phyloP scores from a whole-genome alignment of 2,888 invertebrate genomes.

The Drosophila kuntzei region DNA sequence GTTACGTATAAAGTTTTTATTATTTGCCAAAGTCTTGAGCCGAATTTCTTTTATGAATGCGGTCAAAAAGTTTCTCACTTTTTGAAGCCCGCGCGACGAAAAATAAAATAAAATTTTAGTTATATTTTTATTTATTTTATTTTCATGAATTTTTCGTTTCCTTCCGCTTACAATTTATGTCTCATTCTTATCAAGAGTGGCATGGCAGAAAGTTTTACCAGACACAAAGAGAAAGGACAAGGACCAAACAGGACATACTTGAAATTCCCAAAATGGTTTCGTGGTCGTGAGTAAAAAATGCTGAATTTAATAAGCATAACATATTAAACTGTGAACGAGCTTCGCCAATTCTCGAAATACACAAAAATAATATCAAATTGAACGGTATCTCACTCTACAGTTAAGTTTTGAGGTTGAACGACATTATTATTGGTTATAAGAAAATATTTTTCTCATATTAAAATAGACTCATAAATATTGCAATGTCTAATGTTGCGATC shows the following conservation, averaged over 20 bases:
- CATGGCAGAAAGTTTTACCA: conserved; percentile 42
- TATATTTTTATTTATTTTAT: conserved; percentile 59
- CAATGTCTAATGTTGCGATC: background rate
- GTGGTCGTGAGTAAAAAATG: conserved; percentile 42
- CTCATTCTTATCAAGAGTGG: conserved; percentile 67
- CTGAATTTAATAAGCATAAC: conserved; percentile 62
- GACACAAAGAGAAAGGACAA: conserved; percentile 18
- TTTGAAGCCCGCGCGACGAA: conserved; percentile 29
- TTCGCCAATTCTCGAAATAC: conserved; percentile 14
- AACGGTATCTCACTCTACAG: background rate
- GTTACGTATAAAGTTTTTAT: conserved; percentile 47
- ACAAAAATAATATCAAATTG: conserved; percentile 30
- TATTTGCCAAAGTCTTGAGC: conserved; percentile 65
- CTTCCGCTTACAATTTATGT: conserved; percentile 61
- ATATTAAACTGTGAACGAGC: conserved; percentile 54
- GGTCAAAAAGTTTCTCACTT: conserved; percentile 51
- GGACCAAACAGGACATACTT: conserved; percentile 53
- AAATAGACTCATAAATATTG: conserved; percentile 3
- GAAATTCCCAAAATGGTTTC: conserved; percentile 31
- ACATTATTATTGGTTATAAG: conserved; percentile 11
- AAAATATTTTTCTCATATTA: conserved; percentile 25
- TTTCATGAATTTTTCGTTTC: conserved; percentile 62
- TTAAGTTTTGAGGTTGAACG: background rate
- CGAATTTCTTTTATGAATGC: conserved; percentile 50
- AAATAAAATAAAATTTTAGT: conserved; percentile 61